Evolutionary conservation across 2,888 invertebrate genomes (phyloP), one percentile per base, ranked within the genome.

Genomic region (Bugula neritina): DNA sequence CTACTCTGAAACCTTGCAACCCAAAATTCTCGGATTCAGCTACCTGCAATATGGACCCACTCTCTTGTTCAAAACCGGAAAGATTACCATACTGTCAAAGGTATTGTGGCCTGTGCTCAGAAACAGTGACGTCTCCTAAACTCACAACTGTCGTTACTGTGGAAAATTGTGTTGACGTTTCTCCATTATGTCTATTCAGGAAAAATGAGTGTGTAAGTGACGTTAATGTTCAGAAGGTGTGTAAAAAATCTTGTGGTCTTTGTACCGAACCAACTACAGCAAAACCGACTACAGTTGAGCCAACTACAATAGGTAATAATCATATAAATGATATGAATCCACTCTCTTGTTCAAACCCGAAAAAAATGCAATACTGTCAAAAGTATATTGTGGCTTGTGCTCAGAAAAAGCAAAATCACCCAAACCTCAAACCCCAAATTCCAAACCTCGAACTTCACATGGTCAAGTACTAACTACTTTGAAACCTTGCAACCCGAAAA

Each of bases 381-480:
- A 27, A 31, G 27, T n/a, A n/a, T n/a, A 63, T 31, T 63, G 63
- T 34, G 63, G 63, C 5, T n/a, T 57, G 23, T 57, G 57, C 25
- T 23, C 13, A 13, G 57, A n/a, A 10, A 25, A n/a, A 17, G 23
- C 17, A 23, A 21, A 10, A 21, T 52, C 21, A 52, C 10, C 52
- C 52, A 52, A 10, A 21, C 10, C 52, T 52, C 10, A 13, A 52
- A 21, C 52, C n/a, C n/a, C n/a, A n/a, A n/a, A n/a, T n/a, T n/a
- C n/a, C n/a, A n/a, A n/a, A n/a, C n/a, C n/a, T n/a, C n/a, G n/a
- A n/a, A n/a, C n/a, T n/a, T n/a, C n/a, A n/a, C n/a, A n/a, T n/a
- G n/a, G 5, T 13, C 34, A 27, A 13, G 27, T n/a, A 63, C 5
- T 10, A 63, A n/a, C n/a, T n/a, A n/a, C n/a, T n/a, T n/a, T n/a